Base-by-base conservation (phyloP, 2,797 vertebrate species). In the Lacerta agilis region DNA sequence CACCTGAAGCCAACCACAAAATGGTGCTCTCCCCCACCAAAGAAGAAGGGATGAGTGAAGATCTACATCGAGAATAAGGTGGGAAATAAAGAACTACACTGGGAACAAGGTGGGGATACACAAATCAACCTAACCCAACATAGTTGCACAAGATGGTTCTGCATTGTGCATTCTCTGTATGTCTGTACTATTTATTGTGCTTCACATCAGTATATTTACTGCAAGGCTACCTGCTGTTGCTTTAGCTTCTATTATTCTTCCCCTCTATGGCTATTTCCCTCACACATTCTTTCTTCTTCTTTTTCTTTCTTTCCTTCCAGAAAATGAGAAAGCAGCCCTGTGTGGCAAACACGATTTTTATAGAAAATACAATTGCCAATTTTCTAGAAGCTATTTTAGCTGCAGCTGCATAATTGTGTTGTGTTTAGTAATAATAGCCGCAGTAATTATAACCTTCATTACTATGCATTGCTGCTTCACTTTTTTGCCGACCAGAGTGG, bases 281-380 rank as follows among this genome's bases (percentile, higher is more conserved):
- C 4, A n/a, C 3, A 15, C 49, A 55, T 55, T 55, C 82, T 43
- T 69, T 41, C 77, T 41, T 33, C 33, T n/a, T 29, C 58, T 82
- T 67, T 81, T 33, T 33, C 33, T 33, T 33, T 33, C 33, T 33
- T 17, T 49, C 15, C 23, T 33, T 55, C 7, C 29, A 43, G 45
- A 3, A 69, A 33, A 83, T 66, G 11, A 67, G 38, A 38, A 79
- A 88, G 11, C 6, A 83, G 11, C 36, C 18, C 33, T 29, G 5
- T 64, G 13, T 71, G 61, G 76, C 36, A 61, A 72, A 23, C 18
- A 73, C n/a, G 72, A 43, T 72, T 79, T 88, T 88, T 69, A 58
- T n/a, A 79, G 29, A 79, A 83, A 88, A 78, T 83, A 83, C 43
- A 71, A 88, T 88, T 75, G 38, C 43, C 75, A 88, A 61, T 79